These are phyloP conservation scores for Orestias chungarensis DNA, from an alignment of 2,797 vertebrate genomes.

Conservation along the genomic window DNA sequence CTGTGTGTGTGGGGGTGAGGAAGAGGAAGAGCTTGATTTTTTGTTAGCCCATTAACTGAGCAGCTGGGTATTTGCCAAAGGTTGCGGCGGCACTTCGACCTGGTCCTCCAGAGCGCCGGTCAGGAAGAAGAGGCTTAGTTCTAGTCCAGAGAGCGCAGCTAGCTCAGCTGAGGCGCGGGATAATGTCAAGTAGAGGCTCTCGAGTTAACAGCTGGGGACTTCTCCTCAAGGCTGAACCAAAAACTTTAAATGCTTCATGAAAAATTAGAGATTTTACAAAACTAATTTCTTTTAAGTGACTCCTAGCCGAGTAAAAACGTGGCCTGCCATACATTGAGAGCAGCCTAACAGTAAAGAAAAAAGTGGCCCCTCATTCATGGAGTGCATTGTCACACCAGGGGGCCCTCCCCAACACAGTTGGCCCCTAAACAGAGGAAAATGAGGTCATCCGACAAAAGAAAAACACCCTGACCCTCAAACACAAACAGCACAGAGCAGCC, in stretches of 20 bases:
- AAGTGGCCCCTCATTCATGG: constrained; percentile 3
- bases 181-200: constrained; percentile 13
- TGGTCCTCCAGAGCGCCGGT: constrained; percentile 15
- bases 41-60: constrained; percentile 69
- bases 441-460: not conserved
- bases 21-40: constrained; percentile 38
- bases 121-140: constrained; percentile 49
- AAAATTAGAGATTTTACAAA: not conserved
- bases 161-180: constrained; percentile 33
- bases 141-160: constrained; percentile 40
- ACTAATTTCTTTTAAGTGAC: not conserved
- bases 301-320: no score
- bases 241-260: not conserved
- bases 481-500: not conserved
- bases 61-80: constrained; percentile 66
- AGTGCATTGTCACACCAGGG: constrained; percentile 10
- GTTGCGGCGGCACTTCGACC: constrained; percentile 36
- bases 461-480: not conserved
- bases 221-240: not conserved
- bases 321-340: no score
- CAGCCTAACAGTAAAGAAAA: not conserved
- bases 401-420: not conserved
- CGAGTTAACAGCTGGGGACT: constrained; percentile 1
- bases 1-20: constrained; percentile 1
- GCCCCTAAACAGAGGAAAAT: not conserved